phyloP scores from a whole-genome alignment of 2,797 vertebrate species.

The Acrocephalus scirpaceus region DNA sequence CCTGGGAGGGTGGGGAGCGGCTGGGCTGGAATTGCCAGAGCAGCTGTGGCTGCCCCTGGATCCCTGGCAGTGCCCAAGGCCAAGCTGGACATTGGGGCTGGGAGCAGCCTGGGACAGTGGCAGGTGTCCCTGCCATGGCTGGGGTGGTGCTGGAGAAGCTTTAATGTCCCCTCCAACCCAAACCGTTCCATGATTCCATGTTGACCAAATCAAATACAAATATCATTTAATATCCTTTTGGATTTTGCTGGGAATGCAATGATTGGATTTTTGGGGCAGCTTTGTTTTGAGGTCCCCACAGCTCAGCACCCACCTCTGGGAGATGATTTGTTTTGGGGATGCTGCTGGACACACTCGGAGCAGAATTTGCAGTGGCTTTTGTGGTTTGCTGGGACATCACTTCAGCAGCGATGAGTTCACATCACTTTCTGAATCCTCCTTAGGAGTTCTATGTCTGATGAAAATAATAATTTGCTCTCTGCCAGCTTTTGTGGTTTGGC shows the following conservation, averaged over 20 bases:
- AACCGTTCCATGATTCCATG: neutral
- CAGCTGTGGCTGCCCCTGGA: neutral
- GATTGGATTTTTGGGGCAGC: neutral
- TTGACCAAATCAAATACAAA: neutral
- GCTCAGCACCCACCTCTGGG: neutral
- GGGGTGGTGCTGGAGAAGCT: neutral
- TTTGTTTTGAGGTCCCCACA: neutral
- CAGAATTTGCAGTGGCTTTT: neutral
- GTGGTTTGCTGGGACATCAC: neutral
- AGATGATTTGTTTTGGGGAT: neutral
- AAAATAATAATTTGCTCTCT: neutral
- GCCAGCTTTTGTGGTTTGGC: neutral
- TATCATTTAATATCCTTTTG: too few species aligned
- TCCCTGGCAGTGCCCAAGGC: neutral
- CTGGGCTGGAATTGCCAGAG: neutral
- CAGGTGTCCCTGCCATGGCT: neutral
- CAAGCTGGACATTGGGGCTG: neutral
- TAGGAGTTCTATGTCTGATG: neutral
- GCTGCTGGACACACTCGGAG: rapidly evolving
- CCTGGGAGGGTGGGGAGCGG: neutral
- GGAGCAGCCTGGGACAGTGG: neutral
- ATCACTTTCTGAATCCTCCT: neutral
- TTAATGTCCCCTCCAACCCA: neutral
- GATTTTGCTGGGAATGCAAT: neutral
- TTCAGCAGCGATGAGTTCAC: neutral